Percentiles rank a stretch among this genome's conserved stretches.
Conservation (phyloP, 2,888 invertebrate genomes). For the Drosophila aldrichi region DNA sequence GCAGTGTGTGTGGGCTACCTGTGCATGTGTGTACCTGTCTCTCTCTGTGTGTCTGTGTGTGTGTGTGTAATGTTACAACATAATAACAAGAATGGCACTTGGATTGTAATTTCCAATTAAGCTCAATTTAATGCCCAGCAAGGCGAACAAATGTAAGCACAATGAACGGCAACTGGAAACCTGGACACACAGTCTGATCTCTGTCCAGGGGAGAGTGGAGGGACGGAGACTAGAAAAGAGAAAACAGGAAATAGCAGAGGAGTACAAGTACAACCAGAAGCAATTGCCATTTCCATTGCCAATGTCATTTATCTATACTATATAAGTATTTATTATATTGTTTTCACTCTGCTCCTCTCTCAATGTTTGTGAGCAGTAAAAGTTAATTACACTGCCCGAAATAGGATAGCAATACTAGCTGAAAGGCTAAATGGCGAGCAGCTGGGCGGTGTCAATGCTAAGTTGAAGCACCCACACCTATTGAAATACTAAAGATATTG, state of each 20-base stretch:
- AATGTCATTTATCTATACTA: constrained; percentile 39
- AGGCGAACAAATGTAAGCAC: constrained; percentile 20
- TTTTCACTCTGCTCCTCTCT: neutral
- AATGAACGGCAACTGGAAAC: constrained; percentile 32
- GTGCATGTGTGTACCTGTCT: constrained; percentile 7
- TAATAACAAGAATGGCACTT: constrained; percentile 56
- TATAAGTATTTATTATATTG: constrained; percentile 48
- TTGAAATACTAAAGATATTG: neutral
- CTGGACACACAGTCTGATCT: constrained; percentile 8
- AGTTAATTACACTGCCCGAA: constrained; percentile 48
- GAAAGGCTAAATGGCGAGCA: neutral
- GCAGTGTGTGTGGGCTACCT: neutral
- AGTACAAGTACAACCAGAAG: constrained; percentile 7
- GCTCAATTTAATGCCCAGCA: constrained; percentile 66
- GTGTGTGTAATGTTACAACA: constrained; percentile 17
- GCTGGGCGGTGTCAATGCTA: neutral
- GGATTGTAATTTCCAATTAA: constrained; percentile 76
- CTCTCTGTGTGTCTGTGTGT: constrained; percentile 1
- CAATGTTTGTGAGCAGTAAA: neutral
- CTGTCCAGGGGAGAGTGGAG: neutral
- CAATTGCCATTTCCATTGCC: constrained; percentile 28
- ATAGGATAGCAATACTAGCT: constrained; percentile 1
- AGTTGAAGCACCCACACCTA: neutral
- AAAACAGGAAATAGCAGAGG: constrained; percentile 2
- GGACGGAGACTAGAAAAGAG: neutral